Evolutionary conservation across 2,113 vertebrate species (phyloP).

Genomic region (Carassius carassius): DNA sequence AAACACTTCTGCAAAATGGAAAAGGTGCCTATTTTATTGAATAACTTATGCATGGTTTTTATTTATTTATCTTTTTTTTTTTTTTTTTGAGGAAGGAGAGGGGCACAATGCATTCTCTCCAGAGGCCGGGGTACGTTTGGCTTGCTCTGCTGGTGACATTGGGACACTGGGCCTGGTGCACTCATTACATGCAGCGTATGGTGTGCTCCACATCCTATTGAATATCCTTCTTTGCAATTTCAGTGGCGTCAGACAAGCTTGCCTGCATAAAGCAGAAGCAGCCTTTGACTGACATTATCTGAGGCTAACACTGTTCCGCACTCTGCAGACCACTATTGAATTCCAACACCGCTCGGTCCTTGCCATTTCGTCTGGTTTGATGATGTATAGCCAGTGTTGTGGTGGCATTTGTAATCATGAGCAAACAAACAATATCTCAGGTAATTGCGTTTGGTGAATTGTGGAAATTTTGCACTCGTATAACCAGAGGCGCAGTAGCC

Average conservation of each 20-base stretch:
- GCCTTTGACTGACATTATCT: slow-evolving; percentile 64
- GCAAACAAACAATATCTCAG: slow-evolving; percentile 43
- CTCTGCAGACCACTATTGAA: slow-evolving; percentile 49
- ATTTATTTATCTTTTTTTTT: no score
- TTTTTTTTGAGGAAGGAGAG: not conserved
- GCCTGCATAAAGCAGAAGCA: slow-evolving; percentile 50
- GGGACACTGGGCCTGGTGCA: slow-evolving; percentile 23
- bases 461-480: slow-evolving; percentile 39
- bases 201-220: slow-evolving; percentile 33
- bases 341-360: slow-evolving; percentile 16
- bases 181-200: slow-evolving; percentile 37
- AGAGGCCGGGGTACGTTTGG: not conserved
- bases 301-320: slow-evolving; percentile 32
- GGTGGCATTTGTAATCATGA: slow-evolving; percentile 44
- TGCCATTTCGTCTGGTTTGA: slow-evolving; percentile 41
- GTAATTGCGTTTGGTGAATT: slow-evolving; percentile 33
- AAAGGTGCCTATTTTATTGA: not conserved
- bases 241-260: slow-evolving; percentile 48
- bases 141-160: slow-evolving; percentile 10
- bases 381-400: slow-evolving; percentile 46
- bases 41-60: not conserved
- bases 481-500: not conserved
- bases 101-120: not conserved
- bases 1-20: not conserved
- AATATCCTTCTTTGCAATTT: slow-evolving; percentile 50